Conservation (phyloP, 2,113 vertebrate genomes). For the Lanius ludovicianus region DNA sequence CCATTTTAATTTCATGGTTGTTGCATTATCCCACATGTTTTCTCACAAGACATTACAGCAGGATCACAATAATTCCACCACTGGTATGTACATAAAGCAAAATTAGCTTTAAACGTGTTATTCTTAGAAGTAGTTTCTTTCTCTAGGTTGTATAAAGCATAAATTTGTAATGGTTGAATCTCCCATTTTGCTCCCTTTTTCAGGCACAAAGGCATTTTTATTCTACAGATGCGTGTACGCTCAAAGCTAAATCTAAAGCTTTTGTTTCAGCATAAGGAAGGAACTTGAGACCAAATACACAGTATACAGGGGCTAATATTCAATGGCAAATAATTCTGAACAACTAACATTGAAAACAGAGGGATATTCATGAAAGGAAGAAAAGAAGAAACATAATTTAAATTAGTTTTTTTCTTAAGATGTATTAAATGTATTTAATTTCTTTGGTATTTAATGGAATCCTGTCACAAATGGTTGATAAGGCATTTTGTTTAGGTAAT, state of each 20-base stretch:
- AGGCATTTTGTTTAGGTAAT: neutral
- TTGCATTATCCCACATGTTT: conserved; percentile 40
- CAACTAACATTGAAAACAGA: neutral
- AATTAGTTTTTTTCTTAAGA: neutral
- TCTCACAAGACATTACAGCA: conserved; percentile 37
- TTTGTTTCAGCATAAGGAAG: neutral
- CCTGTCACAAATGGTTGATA: neutral
- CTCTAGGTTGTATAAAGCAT: neutral
- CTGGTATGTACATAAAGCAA: neutral
- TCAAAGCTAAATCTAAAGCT: neutral
- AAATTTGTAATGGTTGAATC: neutral
- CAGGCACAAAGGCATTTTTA: neutral
- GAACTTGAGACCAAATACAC: neutral
- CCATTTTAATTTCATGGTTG: conserved; percentile 63
- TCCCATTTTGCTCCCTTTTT: neutral
- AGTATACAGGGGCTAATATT: neutral
- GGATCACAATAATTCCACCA: conserved; percentile 2
- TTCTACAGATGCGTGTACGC: neutral
- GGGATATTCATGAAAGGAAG: neutral
- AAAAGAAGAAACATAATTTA: neutral
- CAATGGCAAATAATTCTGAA: neutral
- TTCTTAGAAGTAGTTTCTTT: neutral
- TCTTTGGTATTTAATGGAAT: neutral
- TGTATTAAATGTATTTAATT: neutral
- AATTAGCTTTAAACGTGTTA: neutral